Conservation (phyloP, 2,888 invertebrate species). For the Caenorhabditis drosophilae region DNA sequence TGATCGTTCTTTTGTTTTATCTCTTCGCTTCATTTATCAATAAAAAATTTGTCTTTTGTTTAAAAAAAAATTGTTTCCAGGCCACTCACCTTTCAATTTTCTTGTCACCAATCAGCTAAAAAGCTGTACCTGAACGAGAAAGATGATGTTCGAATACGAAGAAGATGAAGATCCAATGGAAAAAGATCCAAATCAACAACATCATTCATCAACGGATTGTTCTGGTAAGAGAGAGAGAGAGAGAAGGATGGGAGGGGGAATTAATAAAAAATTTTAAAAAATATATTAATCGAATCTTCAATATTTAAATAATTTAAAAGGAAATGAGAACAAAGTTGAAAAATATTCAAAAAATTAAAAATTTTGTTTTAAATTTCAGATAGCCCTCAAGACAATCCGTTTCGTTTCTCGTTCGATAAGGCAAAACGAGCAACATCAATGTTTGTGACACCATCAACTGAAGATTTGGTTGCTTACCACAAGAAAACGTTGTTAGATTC, state of each 20-base stretch:
- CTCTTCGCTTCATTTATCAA: no score
- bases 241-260: no score
- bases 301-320: no score
- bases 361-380: constrained; percentile 13
- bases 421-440: constrained; percentile 35
- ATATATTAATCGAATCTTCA: no score
- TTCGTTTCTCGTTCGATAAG: constrained; percentile 35
- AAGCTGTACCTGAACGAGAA: constrained; percentile 39
- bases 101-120: no score
- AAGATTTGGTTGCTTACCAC: constrained; percentile 34
- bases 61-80: no score
- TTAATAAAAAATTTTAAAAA: no score
- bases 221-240: constrained; percentile 33
- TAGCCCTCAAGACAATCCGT: constrained; percentile 42
- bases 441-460: constrained; percentile 38
- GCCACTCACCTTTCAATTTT: no score
- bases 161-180: constrained; percentile 52
- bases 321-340: background rate
- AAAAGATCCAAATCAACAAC: constrained; percentile 20
- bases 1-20: no score
- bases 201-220: constrained; percentile 18
- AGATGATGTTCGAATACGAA: constrained; percentile 55
- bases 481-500: constrained; percentile 40
- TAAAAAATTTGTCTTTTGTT: no score
- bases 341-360: background rate